Evolutionary conservation across 2,113 vertebrate genomes (phyloP), one percentile per base, ranked within the genome.

Genomic region (Microtus ochrogaster): DNA sequence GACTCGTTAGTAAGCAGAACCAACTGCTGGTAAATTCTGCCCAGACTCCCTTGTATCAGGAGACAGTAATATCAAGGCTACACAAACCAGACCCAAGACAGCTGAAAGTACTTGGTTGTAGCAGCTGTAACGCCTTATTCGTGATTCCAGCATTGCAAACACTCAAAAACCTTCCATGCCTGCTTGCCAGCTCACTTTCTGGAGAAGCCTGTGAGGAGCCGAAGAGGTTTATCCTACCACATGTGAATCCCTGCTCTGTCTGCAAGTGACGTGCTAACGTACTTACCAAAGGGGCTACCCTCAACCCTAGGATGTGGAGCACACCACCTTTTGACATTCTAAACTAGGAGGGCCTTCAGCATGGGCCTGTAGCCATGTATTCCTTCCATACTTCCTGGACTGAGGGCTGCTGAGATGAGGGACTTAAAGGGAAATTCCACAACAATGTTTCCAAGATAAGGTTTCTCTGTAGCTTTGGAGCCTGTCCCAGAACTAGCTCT

Each of bases 401-500:
- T 78, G 88, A 85, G 44, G 55, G 24, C 72, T 10, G 66, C 4
- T 72, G 36, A 78, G 78, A 33, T 72, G 63, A 82, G 21, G 7
- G 7, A 19, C 55, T 92, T 47, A 44, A 68, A 97, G 36, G 21
- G 52, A 86, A 92, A 89, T 76, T 88, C 84, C 61, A 92, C 73
- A 85, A 78, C 24, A 66, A 85, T 85, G 12, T 33, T 89, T 58
- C 19, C 58, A 14, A 58, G 58, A 58, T 19, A 58, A 1, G 19
- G 58, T 58, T 58, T 58, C 58, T 58, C 58, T 58, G 58, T 21
- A 7, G 58, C 58, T 58, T 21, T 58, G 17, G 58, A 21, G 6
- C 58, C 58, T 58, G 19, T 21, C 58, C 58, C 6, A 19, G 55
- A 58, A 58, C 55, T 58, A 5, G 19, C 55, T 58, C 19, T 21